Base-by-base conservation (phyloP, 2,113 vertebrate species). In the Formicarius rufipectus region DNA sequence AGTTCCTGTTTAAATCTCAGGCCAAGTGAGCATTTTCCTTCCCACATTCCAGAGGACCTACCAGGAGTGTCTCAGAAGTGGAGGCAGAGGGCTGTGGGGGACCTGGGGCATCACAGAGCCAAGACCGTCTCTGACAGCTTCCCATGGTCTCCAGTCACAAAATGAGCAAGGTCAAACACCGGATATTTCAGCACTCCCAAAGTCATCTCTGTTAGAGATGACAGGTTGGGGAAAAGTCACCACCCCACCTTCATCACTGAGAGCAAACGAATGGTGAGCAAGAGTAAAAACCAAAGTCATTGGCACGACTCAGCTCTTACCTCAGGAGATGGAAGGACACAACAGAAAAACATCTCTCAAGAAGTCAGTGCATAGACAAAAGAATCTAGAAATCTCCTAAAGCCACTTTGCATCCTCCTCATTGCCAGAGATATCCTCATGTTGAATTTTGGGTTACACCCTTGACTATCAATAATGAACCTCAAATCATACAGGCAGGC, bases 141-240 rank as follows among this genome's bases (percentile, higher is more conserved):
- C 47, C 39, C 39, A 13, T 16, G 23, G 10, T 58, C 86, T 42
- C 35, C 1, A 2, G 45, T 66, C 52, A 72, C n/a, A 74, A 59
- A 53, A 16, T 12, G 6, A 62, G 35, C 39, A 53, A 64, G 42
- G 16, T 64, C 39, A 64, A 73, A 64, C 28, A 67, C 9, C 5
- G 0, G 0, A 0, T 35, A 58, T 49, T 19, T 40, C 16, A 60
- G 45, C 45, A 52, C 25, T 9, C 45, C 33, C 30, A 35, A 76
- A 86, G 50, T 31, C 7, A 83, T 24, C 25, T 18, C 20, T 37
- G 12, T 10, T 17, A 37, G 37, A 71, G 25, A 55, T 8, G 20
- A 35, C 17, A 58, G 37, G 10, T 15, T 27, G 15, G n/a, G 47
- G 9, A 76, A 83, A 90, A 42, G 21, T 23, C 12, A 39, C 22